Evolutionary conservation across 2,113 vertebrate species (phyloP), one percentile per base, ranked within the genome.

Genomic region (Helogale parvula): DNA sequence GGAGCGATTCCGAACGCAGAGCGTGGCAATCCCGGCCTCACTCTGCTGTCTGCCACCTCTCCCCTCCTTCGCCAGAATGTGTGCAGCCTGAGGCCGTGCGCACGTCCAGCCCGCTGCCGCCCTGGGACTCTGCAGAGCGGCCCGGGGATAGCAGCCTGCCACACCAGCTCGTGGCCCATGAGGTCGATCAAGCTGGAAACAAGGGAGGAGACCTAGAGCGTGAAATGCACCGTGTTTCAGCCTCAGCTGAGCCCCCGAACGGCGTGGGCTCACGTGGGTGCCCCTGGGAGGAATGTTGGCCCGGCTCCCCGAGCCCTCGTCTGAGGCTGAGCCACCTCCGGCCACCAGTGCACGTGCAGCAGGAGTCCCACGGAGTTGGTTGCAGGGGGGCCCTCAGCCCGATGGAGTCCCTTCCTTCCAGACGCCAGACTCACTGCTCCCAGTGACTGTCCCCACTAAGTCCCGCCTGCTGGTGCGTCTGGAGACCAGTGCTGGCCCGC

Each of bases 61-160:
- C 45, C 60, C 90, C 27, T 33, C 54, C 7, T 23, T 8, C 0
- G 1, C 14, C 72, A 15, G 69, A 47, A 17, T 0, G 15, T 8
- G 10, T 31, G 60, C 38, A 9, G 5, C 41, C 27, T 11, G 29
- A 76, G 38, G 9, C 6, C 11, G 11, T 31, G 81, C 31, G 14
- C 25, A 8, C 14, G 1, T 12, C 0, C 0, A 10, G 47, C n/a
- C 47, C 2, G 0, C 38, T 50, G 2, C 65, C 0, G 7, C 12
- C 19, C 79, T 7, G 9, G 7, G 29, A 23, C 35, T 45, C 65
- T 4, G 35, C 23, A 31, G 54, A 71, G 76, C 0, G 25, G 31
- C 17, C 63, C 0, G 76, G 47, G 23, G 27, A 54, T 0, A 14
- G 14, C 6, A 8, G 54, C 21, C 79, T 5, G 29, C 17, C 17